A percentile compares a stretch with the other conserved stretches of the same genome.
Conservation (phyloP, 2,888 invertebrate species). For the Drosophila subquinaria region DNA sequence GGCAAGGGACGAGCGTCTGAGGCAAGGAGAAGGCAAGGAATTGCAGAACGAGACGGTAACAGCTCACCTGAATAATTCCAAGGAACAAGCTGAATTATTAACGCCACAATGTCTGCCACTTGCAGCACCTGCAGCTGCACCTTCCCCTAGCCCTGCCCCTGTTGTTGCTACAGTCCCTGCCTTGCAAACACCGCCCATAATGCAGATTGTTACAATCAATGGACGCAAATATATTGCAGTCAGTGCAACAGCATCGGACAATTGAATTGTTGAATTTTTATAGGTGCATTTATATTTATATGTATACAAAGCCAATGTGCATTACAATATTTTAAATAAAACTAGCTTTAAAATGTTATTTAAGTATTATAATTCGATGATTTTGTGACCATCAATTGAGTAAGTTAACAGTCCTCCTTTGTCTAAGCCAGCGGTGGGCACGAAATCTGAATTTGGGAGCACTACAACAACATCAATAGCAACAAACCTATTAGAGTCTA, state of each 20-base stretch:
- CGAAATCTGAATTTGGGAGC: too few species aligned
- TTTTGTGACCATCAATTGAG: too few species aligned
- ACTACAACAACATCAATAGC: too few species aligned
- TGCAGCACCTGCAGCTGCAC: background rate
- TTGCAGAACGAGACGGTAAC: background rate
- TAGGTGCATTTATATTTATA: background rate
- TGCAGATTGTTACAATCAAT: slow-evolving; percentile 58
- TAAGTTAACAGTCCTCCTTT: too few species aligned
- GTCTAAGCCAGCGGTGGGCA: too few species aligned
- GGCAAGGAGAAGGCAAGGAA: background rate
- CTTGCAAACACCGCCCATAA: slow-evolving; percentile 51
- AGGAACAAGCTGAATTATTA: background rate
- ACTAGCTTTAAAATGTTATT: too few species aligned
- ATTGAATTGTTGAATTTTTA: background rate
- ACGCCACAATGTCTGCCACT: background rate
- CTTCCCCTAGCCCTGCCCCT: background rate
- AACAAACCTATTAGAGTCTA: too few species aligned
- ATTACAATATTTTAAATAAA: background rate
- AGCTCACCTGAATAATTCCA: background rate
- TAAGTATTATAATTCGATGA: too few species aligned
- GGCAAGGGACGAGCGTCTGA: background rate
- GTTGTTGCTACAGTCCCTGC: background rate
- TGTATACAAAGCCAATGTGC: background rate
- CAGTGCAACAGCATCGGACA: slow-evolving; percentile 47
- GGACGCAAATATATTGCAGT: slow-evolving; percentile 62